A percentile compares a stretch with the other conserved stretches of the same genome.
These are phyloP conservation scores for Odobenus rosmarus DNA, from an alignment of 2,113 vertebrate genomes.

Conservation along the genomic window DNA sequence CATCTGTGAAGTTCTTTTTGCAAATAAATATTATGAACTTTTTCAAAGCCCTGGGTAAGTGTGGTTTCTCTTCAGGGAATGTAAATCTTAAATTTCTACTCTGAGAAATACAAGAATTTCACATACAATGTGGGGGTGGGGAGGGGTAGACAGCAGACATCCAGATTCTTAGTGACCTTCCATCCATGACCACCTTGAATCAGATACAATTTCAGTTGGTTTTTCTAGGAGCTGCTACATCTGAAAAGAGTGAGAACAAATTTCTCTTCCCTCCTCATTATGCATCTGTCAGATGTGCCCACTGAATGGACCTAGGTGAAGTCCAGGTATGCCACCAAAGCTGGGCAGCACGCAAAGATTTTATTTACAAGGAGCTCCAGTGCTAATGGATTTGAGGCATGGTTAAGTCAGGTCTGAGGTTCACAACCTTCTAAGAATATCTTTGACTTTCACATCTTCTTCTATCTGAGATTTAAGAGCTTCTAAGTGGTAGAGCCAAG, in stretches of 20 bases:
- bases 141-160: neutral
- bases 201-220: neutral
- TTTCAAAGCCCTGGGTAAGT: neutral
- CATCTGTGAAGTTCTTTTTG: slow-evolving; percentile 31
- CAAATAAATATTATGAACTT: neutral
- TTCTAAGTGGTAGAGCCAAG: neutral
- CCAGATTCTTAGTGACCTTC: neutral
- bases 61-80: neutral
- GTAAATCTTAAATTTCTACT: neutral
- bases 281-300: neutral
- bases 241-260: neutral
- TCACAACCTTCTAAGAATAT: neutral
- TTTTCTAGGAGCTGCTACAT: slow-evolving; percentile 7
- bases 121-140: neutral
- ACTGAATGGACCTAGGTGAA: neutral
- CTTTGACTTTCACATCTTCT: neutral
- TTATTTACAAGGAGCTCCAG: neutral
- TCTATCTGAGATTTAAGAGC: neutral
- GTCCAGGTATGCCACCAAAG: neutral
- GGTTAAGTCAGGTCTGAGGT: neutral
- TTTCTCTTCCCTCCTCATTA: neutral
- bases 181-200: neutral
- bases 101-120: slow-evolving; percentile 5
- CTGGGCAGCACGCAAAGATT: neutral
- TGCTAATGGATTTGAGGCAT: neutral